These are phyloP conservation scores for Stenotaenia linearis DNA, from an alignment of 2,888 invertebrate species.

Conservation along the genomic window DNA sequence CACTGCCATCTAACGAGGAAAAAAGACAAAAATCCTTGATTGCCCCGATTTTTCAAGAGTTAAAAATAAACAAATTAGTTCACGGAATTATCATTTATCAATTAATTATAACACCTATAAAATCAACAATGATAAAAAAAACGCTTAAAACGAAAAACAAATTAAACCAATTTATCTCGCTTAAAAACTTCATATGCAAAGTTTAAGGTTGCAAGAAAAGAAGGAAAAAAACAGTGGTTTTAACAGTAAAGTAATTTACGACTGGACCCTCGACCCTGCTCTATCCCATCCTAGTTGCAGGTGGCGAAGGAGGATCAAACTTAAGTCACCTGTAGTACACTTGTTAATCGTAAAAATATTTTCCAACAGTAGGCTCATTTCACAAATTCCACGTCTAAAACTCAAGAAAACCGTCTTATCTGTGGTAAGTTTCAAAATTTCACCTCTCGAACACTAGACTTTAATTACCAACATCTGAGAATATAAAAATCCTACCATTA, in stretches of 20 bases:
- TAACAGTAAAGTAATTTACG: background rate
- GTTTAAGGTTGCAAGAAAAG: background rate
- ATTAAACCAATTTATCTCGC: too few relatives aligned
- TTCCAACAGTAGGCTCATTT: background rate
- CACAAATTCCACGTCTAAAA: background rate
- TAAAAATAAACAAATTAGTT: too few relatives aligned
- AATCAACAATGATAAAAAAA: too few relatives aligned
- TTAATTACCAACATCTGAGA: too few relatives aligned
- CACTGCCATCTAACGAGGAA: background rate
- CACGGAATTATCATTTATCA: too few relatives aligned
- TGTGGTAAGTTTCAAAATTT: too few relatives aligned
- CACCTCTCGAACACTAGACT: too few relatives aligned
- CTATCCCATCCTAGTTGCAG: background rate
- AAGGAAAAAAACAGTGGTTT: background rate
- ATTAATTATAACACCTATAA: too few relatives aligned
- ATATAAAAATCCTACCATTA: background rate
- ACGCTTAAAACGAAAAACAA: too few relatives aligned
- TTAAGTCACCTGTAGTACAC: background rate
- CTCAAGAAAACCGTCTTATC: too few relatives aligned
- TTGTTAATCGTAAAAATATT: background rate
- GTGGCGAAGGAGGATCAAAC: background rate
- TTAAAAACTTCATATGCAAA: too few relatives aligned
- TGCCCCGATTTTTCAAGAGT: too few relatives aligned
- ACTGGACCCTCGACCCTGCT: constrained; percentile 7
- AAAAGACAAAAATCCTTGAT: background rate